Evolutionary conservation across 1,140 invertebrate species (phyloP).

Genomic region (Ceratosolen fusciceps): DNA sequence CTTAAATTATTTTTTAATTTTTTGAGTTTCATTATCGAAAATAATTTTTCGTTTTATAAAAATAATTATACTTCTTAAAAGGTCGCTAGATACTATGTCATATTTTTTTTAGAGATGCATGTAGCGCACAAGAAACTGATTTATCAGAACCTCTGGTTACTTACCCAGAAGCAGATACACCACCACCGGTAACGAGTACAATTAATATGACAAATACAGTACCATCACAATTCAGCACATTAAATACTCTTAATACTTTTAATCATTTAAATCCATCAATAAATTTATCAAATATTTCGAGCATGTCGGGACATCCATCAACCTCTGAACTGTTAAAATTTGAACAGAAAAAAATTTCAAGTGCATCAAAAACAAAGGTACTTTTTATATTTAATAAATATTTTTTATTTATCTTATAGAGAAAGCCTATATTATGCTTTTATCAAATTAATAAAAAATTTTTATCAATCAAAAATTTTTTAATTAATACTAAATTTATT

Average conservation of each 20-base stretch:
- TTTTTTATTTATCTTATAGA: too few species aligned
- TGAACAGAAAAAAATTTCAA: constrained; percentile 84
- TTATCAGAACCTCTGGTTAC: constrained; percentile 80
- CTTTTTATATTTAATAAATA: too few species aligned
- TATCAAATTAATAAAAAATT: too few species aligned
- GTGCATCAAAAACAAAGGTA: constrained; percentile 83
- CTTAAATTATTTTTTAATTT: too few species aligned
- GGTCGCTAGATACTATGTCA: neutral
- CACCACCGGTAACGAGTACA: constrained; percentile 66
- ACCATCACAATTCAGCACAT: constrained; percentile 67
- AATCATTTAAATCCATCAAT: constrained; percentile 59
- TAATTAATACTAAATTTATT: too few species aligned
- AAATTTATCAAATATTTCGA: constrained; percentile 61
- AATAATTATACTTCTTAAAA: too few species aligned
- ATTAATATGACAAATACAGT: constrained; percentile 60
- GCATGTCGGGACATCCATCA: constrained; percentile 63
- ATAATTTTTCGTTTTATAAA: too few species aligned
- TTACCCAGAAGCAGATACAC: constrained; percentile 83
- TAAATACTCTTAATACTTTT: constrained; percentile 71
- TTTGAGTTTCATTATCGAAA: too few species aligned
- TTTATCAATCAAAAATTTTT: too few species aligned
- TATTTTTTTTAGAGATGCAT: constrained; percentile 59
- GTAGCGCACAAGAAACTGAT: constrained; percentile 66
- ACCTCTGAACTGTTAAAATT: constrained; percentile 80
- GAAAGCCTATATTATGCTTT: too few species aligned